These are phyloP conservation scores for Lutraria lutraria DNA, from an alignment of 2,888 invertebrate species.

Conservation along the genomic window DNA sequence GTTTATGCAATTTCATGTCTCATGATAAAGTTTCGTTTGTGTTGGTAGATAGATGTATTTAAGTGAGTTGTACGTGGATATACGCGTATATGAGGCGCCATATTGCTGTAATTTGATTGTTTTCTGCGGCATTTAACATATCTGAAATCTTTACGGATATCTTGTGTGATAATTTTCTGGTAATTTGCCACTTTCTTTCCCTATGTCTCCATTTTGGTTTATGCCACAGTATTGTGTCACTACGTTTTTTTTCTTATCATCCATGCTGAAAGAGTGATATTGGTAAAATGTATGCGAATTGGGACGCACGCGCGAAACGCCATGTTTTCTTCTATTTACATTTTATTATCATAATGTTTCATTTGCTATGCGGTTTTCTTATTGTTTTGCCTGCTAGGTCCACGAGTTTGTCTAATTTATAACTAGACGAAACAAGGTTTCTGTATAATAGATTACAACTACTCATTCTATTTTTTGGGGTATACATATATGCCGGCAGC, in stretches of 20 bases:
- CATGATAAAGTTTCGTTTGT: background rate
- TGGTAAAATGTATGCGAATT: slow-evolving; percentile 15
- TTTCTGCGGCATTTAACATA: background rate
- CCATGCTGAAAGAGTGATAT: background rate
- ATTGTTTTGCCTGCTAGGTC: background rate
- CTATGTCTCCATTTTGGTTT: background rate
- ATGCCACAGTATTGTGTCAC: background rate
- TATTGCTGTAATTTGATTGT: background rate
- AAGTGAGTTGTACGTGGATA: background rate
- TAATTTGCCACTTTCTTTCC: background rate
- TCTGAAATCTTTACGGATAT: background rate
- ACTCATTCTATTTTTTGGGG: slow-evolving; percentile 8
- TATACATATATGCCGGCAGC: slow-evolving; percentile 13
- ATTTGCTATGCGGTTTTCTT: background rate
- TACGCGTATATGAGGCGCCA: slow-evolving; percentile 21
- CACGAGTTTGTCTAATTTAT: background rate
- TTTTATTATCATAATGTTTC: slow-evolving; percentile 1
- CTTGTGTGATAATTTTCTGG: background rate
- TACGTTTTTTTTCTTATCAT: background rate
- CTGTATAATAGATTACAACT: slow-evolving; percentile 1
- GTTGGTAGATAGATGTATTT: background rate
- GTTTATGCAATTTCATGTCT: background rate
- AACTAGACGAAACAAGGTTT: background rate
- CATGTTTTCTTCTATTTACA: background rate
- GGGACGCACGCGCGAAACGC: slow-evolving; percentile 17